Evolutionary conservation across 2,113 vertebrate species (phyloP).

Genomic region (Halcyon malimbica): DNA sequence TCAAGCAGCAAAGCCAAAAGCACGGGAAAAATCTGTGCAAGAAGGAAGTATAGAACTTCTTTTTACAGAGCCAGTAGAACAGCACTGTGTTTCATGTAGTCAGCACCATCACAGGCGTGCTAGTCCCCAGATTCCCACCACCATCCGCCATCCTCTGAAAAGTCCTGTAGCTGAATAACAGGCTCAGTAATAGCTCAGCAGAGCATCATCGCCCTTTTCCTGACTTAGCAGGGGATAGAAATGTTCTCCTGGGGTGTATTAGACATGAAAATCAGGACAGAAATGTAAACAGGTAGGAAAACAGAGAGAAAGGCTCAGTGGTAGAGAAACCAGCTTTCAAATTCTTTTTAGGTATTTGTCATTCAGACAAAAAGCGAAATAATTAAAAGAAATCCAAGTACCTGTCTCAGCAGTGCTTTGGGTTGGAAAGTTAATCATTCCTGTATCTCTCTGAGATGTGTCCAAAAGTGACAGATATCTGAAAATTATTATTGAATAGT

Average conservation of each 20-base stretch:
- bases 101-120: neutral
- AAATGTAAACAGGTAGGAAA: neutral
- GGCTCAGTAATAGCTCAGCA: neutral
- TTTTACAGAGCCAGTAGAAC: neutral
- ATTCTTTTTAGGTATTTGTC: neutral
- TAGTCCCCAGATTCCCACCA: neutral
- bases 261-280: neutral
- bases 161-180: neutral
- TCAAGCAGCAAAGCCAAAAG: neutral
- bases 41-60: neutral
- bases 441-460: neutral
- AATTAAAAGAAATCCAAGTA: neutral
- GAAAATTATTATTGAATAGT: neutral
- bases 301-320: neutral
- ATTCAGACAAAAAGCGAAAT: neutral
- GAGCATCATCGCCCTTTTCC: accelerated
- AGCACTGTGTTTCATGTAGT: neutral
- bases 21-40: neutral
- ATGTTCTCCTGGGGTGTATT: neutral
- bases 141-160: neutral
- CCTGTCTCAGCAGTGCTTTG: accelerated
- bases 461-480: neutral
- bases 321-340: neutral
- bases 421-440: neutral
- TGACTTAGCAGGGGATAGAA: neutral